Base-by-base conservation (phyloP, 2,888 invertebrate species). In the Trissolcus japonicus region DNA sequence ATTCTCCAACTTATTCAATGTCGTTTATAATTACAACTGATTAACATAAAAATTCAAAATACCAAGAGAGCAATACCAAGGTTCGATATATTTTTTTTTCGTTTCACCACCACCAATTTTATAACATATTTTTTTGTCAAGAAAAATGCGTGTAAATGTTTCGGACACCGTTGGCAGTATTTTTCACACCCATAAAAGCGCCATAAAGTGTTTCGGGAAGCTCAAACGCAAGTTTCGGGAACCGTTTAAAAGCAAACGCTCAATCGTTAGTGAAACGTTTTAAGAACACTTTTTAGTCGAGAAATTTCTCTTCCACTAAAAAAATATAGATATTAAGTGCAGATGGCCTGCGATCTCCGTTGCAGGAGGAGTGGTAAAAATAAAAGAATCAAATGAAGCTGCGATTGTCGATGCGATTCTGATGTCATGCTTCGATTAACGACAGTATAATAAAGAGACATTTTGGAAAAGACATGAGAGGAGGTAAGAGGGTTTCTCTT, bases 171-270 rank as follows among this genome's bases (percentile, higher is more conserved):
- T 75, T 75, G 68, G 59, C 63, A 69, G 65, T 76, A 76, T 76
- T 76, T 76, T 76, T 76, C 75, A 76, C 75, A 69, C 63, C 69
- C 65, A 76, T 76, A 76, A 76, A 76, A 76, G 65, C 56, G 75
- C 75, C 69, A 65, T 76, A 76, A 76, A 76, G 60, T 65, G 69
- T 76, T 76, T 69, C 69, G 75, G 65, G 75, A 69, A 69, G 75
- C 63, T 69, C 67, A 69, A 69, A 76, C 68, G 69, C 65, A 76
- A 76, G 76, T 76, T 76, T 76, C 71, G 19, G 76, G 66, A 76
- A 71, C 69, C 76, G 57, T 76, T 76, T 76, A 76, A 75, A 75
- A 75, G 75, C 68, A 65, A 63, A 75, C 75, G 68, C 62, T 68
- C 63, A 68, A 63, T 74, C 68, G 68, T 74, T 68, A 74, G 62